Evolutionary conservation across 2,888 invertebrate genomes (phyloP).

Genomic region (Alloplasta piceator): DNA sequence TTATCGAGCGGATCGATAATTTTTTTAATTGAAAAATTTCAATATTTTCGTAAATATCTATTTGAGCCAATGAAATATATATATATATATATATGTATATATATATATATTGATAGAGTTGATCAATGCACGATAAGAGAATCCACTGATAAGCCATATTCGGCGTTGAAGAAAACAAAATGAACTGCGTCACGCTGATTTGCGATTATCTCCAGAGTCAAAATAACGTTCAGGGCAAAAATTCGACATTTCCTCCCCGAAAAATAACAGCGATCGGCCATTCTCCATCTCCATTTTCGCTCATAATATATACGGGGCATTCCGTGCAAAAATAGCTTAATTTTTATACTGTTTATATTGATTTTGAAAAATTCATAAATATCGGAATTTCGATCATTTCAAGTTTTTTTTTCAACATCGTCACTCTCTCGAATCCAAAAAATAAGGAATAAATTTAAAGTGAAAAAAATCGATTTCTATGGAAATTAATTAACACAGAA

Average conservation of each 20-base stretch:
- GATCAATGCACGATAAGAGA: conserved; percentile 45
- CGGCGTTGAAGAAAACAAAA: conserved; percentile 35
- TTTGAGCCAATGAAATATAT: not conserved
- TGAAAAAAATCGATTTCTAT: no score
- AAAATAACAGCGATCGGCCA: not conserved
- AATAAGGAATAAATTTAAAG: no score
- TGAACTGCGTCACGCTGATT: conserved; percentile 54
- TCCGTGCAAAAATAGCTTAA: no score
- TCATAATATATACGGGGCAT: no score
- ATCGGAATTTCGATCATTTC: no score
- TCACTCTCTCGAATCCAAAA: no score
- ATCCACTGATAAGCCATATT: conserved; percentile 47
- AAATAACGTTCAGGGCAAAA: no score
- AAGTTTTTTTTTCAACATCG: no score
- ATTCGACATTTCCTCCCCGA: conserved; percentile 28
- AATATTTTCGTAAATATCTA: not conserved
- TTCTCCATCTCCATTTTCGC: no score
- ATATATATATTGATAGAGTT: not conserved
- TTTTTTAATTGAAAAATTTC: not conserved
- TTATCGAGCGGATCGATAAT: conserved; percentile 5
- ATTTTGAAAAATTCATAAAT: no score
- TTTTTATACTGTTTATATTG: no score
- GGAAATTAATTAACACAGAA: no score
- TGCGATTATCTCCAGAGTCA: conserved; percentile 3
- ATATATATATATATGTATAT: not conserved